Percentiles rank a stretch among this genome's conserved stretches.
phyloP scores from a whole-genome alignment of 2,113 vertebrate genomes.

The Phoxinus phoxinus region DNA sequence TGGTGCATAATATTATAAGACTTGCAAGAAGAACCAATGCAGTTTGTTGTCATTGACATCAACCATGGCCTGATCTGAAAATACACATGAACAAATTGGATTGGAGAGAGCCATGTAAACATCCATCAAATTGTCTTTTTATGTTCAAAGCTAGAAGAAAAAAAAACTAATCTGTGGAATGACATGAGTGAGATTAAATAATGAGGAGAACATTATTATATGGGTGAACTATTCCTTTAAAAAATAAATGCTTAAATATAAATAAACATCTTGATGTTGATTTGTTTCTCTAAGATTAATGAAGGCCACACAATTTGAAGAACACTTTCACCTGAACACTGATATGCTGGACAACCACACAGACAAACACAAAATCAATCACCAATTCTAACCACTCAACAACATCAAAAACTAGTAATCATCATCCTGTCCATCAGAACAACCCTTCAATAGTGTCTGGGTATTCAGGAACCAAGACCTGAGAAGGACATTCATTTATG shows the following conservation, averaged over 20 bases:
- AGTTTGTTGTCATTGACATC: not conserved
- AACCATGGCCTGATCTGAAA: not conserved
- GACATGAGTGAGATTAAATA: not conserved
- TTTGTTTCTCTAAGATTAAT: not conserved
- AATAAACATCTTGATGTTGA: not conserved
- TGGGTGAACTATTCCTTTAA: not conserved
- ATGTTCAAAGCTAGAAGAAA: not conserved
- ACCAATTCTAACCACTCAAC: conserved; percentile 10
- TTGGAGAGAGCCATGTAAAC: not conserved
- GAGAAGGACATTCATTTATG: not conserved
- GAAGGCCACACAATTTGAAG: not conserved
- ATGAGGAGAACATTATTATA: not conserved
- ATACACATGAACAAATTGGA: not conserved
- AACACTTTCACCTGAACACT: not conserved
- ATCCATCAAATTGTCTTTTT: not conserved
- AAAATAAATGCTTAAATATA: not conserved
- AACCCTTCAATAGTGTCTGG: not conserved
- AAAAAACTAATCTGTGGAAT: not conserved
- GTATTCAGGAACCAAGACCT: not conserved
- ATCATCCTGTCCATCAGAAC: conserved; percentile 7
- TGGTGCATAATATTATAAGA: not conserved
- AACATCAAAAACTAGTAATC: conserved; percentile 41
- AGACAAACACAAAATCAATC: conserved; percentile 11
- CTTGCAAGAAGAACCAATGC: not conserved
- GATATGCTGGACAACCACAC: not conserved